Base-by-base conservation (phyloP, 2,113 vertebrate species). In the Ginglymostoma cirratum region DNA sequence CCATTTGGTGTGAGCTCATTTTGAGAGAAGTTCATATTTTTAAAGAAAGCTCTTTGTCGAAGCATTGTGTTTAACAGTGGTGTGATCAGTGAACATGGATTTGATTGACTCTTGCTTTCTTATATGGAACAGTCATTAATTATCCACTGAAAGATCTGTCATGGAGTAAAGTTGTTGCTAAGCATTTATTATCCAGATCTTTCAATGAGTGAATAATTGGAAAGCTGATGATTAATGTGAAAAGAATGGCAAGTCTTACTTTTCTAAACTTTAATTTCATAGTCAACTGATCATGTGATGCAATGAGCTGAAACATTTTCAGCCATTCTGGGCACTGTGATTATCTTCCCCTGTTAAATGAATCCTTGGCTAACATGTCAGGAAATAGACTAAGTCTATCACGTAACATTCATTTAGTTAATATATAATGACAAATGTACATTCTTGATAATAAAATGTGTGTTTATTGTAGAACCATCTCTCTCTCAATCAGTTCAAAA, bases 251-350 rank as follows among this genome's bases (percentile, higher is more conserved):
- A 48, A 70, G 38, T 30, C 27, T 70, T 2, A 48, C 14, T 70
- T 48, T 72, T 95, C 21, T 95, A 69, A 45, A 48, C 4, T 48
- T 42, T 42, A 67, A 48, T 42, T 95, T 72, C n/a, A 95, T 2
- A 48, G 45, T 30, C 66, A 34, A 24, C 30, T 30, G 24, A n/a
- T 97, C 96, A 96, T 85, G 96, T 96, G 48, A 96, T 96, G 97
- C 97, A 98, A 97, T 97, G 96, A 90, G 96, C n/a, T 96, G 96
- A 96, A 97, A 97, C 98, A 97, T 98, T 97, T 98, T 97, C 96
- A 96, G 96, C 96, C 96, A 96, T 96, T 86, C 96, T 96, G 96
- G 97, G 97, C 96, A 97, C 97, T 97, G 96, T 96, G 96, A 97
- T 98, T 97, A 97, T 85, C 97, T 97, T 97, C 97, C 97, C 24